A percentile compares a stretch with the other conserved stretches of the same genome.
Conservation (phyloP, 2,113 vertebrate species). For the Oenanthe melanoleuca region DNA sequence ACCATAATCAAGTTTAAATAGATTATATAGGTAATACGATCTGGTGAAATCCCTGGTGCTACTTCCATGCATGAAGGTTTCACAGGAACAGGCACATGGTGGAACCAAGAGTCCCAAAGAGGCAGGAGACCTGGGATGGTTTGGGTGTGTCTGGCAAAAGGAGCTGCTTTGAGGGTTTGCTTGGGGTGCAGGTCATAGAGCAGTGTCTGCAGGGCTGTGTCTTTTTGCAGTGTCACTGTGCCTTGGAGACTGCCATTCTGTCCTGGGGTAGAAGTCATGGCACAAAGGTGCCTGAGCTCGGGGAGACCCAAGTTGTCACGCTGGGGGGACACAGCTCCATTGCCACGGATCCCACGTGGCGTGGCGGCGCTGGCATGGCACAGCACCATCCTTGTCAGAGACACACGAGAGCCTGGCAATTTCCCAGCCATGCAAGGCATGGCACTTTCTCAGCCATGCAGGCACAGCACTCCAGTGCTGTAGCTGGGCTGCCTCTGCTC, state of each 20-base stretch:
- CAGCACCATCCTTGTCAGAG: not conserved
- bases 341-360: rapidly evolving
- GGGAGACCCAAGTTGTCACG: not conserved
- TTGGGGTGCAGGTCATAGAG: not conserved
- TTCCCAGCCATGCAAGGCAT: not conserved
- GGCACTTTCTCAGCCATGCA: not conserved
- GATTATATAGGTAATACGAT: not conserved
- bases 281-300: not conserved
- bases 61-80: not conserved
- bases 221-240: not conserved
- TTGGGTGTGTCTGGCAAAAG: not conserved
- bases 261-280: not conserved
- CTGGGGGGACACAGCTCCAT: not conserved
- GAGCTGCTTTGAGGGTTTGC: not conserved
- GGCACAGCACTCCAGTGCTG: rapidly evolving
- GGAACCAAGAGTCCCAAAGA: not conserved
- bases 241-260: not conserved
- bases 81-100: not conserved
- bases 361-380: rapidly evolving
- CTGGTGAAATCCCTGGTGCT: not conserved
- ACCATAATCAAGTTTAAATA: not conserved
- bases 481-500: not conserved
- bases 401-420: rapidly evolving
- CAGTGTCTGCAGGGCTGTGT: not conserved
- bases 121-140: not conserved